phyloP scores from a whole-genome alignment of 2,113 vertebrate species.

The Vireo altiloquus region DNA sequence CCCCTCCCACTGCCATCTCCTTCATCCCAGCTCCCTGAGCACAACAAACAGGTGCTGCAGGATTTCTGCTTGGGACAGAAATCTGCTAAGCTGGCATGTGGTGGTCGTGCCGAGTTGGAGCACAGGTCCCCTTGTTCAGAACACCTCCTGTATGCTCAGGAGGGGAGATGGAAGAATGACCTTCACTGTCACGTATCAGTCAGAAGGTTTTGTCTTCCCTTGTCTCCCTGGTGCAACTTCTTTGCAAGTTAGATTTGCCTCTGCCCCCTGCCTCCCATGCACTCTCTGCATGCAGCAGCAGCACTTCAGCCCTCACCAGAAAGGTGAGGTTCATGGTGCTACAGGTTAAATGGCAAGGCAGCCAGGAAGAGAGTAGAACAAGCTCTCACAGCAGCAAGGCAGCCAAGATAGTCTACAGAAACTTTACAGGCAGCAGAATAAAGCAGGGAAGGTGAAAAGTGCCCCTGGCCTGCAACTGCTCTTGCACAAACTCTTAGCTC shows the following conservation, averaged over 20 bases:
- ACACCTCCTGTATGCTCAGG: not conserved
- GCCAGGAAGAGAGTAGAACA: constrained; percentile 16
- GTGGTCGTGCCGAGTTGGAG: constrained; percentile 10
- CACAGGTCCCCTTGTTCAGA: not conserved
- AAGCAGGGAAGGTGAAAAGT: constrained; percentile 35
- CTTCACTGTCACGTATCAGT: not conserved
- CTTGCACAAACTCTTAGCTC: constrained; percentile 39
- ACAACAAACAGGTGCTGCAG: not conserved
- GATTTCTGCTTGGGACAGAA: not conserved
- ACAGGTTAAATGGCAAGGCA: constrained; percentile 30
- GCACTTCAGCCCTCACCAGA: not conserved
- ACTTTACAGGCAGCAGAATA: constrained; percentile 36
- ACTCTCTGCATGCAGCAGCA: constrained; percentile 32
- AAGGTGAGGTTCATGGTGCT: not conserved
- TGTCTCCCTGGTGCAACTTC: not conserved
- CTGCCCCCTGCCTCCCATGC: not conserved
- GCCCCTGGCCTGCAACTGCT: constrained; percentile 53
- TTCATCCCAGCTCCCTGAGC: not conserved
- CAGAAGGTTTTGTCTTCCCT: not conserved
- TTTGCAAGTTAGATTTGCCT: not conserved
- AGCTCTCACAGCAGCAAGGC: constrained; percentile 46
- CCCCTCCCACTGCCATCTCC: not conserved
- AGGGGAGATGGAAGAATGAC: not conserved
- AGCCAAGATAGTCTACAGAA: constrained; percentile 43
- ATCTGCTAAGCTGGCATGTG: not conserved